Conservation (phyloP, 2,797 vertebrate species). For the Sebastes taczanowskii region DNA sequence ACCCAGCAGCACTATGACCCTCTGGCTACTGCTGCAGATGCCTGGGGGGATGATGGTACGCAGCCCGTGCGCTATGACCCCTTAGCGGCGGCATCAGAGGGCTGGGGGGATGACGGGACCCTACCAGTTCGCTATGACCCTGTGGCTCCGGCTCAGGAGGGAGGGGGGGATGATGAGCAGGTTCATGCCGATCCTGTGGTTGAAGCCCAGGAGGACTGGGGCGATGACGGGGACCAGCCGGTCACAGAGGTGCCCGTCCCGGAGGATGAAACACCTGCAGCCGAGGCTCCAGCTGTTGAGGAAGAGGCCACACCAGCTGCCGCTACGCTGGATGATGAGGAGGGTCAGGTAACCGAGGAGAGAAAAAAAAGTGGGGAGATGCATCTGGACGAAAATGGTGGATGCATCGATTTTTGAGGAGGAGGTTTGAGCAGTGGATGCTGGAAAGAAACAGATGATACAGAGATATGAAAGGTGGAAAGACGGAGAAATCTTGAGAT, state of each 20-base stretch:
- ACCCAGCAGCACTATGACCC: constrained; percentile 78
- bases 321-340: constrained; percentile 60
- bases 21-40: constrained; percentile 66
- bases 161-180: constrained; percentile 72
- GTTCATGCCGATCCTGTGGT: constrained; percentile 44
- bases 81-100: constrained; percentile 70
- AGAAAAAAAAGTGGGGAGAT: constrained; percentile 58
- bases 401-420: constrained; percentile 73
- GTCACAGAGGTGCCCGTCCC: constrained; percentile 36
- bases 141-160: constrained; percentile 55
- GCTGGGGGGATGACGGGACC: constrained; percentile 80
- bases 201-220: constrained; percentile 59
- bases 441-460: constrained; percentile 24
- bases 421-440: constrained; percentile 50
- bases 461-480: constrained; percentile 1
- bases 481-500: constrained; percentile 27
- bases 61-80: constrained; percentile 70
- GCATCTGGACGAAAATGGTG: constrained; percentile 69
- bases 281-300: constrained; percentile 59
- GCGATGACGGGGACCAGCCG: constrained; percentile 53
- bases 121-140: constrained; percentile 59
- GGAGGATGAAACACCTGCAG: constrained; percentile 57
- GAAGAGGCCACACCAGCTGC: constrained; percentile 51
- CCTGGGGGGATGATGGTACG: constrained; percentile 77
- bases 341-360: constrained; percentile 79